Base-by-base conservation (phyloP, 2,888 invertebrate genomes). In the Lasioglossum zephyrum region DNA sequence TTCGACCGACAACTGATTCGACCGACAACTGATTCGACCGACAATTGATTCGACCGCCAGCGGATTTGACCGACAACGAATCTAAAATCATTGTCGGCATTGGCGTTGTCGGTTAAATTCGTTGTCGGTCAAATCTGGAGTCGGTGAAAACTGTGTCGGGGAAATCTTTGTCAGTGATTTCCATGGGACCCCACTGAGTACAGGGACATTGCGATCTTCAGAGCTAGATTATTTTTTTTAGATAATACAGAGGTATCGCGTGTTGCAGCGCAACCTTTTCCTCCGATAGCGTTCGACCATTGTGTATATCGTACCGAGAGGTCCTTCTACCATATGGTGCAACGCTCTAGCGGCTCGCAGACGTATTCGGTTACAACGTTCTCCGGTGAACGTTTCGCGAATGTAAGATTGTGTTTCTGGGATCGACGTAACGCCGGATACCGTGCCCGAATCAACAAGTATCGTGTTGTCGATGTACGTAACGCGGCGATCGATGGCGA, bases 371-470 rank as follows among this genome's bases (percentile, higher is more conserved):
- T 87, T 86, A 80, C 87, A 86, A 13, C 41, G 77, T 75, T 82
- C 86, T 77, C 86, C 49, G 77, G 39, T 77, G 78, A 70, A 79
- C 70, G 73, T 72, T 73, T 41, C 73, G 22, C 73, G 72, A 86
- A 47, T 73, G 86, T 86, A 86, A 86, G 86, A 86, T 86, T 82
- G 82, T 80, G 49, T 87, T 82, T 86, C 82, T 77, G 77, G 73
- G 82, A 83, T 80, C 57, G 47, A 69, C 60, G 82, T 83, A 86
- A 80, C 70, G 18, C 75, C 73, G 76, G 75, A 76, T 82, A 78
- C 69, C 75, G 75, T 82, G 47, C 26, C 36, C 79, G 77, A 88
- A 88, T 88, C 88, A 86, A 88, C 86, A 84, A 86, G 86, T 88
- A 88, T 88, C 87, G 82, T 81, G 86, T 88, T 86, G 83, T 82